These are phyloP conservation scores for Rhinopomastus cyanomelas DNA, from an alignment of 2,113 vertebrate genomes.

Conservation along the genomic window DNA sequence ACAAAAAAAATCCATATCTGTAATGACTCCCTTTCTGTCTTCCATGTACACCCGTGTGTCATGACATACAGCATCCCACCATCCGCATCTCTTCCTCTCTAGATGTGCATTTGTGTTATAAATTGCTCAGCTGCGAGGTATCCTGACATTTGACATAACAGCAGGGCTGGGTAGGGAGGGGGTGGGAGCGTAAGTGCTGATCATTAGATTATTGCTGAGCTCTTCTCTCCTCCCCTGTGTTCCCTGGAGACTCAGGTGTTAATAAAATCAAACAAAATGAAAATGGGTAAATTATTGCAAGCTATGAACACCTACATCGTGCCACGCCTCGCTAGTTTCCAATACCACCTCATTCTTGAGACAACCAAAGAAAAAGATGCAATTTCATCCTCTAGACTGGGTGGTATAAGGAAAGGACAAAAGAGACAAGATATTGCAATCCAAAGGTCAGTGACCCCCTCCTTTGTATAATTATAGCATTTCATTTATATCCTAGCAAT, in stretches of 20 bases:
- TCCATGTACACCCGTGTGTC: neutral
- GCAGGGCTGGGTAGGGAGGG: constrained; percentile 43
- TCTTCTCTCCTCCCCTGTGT: constrained; percentile 69
- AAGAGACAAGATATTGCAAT: constrained; percentile 96
- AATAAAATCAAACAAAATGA: constrained; percentile 89
- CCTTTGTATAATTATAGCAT: constrained; percentile 94
- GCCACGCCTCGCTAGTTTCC: constrained; percentile 91
- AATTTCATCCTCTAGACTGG: constrained; percentile 84
- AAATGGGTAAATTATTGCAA: constrained; percentile 83
- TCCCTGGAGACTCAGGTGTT: constrained; percentile 90
- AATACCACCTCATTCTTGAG: constrained; percentile 86
- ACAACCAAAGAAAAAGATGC: constrained; percentile 84
- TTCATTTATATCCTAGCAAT: constrained; percentile 85
- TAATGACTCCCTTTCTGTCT: constrained; percentile 50
- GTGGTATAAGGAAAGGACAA: constrained; percentile 83
- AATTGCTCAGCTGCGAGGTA: constrained; percentile 56
- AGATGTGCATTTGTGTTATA: constrained; percentile 32
- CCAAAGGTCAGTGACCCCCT: constrained; percentile 88
- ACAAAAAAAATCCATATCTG: constrained; percentile 49
- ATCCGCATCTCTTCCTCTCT: constrained; percentile 49
- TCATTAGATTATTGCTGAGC: constrained; percentile 84
- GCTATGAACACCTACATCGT: constrained; percentile 72
- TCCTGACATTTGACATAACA: constrained; percentile 78
- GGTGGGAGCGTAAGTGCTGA: constrained; percentile 71
- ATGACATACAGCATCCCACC: constrained; percentile 35